Percentiles rank a stretch among this genome's conserved stretches.
phyloP scores from a whole-genome alignment of 2,888 invertebrate species.

The Campoplex nolae region DNA sequence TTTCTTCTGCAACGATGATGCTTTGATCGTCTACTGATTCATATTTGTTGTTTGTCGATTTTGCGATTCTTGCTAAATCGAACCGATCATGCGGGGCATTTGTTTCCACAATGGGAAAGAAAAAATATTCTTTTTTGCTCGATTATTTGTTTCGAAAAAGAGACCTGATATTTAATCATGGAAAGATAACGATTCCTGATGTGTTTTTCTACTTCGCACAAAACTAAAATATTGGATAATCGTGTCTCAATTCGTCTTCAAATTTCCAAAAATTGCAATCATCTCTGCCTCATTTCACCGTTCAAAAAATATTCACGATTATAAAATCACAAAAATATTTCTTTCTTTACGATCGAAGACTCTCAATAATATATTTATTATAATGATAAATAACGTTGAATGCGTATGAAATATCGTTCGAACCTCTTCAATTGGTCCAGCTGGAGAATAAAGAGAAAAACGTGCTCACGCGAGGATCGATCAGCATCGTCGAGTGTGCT shows the following conservation, averaged over 20 bases:
- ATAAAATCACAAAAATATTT: neutral
- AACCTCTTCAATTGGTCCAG: constrained; percentile 44
- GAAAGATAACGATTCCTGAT: neutral
- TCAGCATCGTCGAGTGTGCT: constrained; percentile 55
- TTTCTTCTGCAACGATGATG: neutral
- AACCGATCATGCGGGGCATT: neutral
- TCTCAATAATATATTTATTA: neutral
- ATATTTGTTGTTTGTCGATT: neutral
- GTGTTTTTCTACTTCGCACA: neutral
- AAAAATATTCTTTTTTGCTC: neutral
- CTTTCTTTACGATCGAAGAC: no score
- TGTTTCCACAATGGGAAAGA: neutral
- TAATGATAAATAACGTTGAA: neutral
- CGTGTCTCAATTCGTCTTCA: neutral
- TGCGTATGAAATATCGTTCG: constrained; percentile 7
- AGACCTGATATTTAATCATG: neutral
- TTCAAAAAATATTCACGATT: neutral
- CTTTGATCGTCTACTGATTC: neutral
- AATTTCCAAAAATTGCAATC: neutral
- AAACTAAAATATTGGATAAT: no score
- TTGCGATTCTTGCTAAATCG: neutral
- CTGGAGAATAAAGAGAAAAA: constrained; percentile 52
- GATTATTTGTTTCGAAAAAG: neutral
- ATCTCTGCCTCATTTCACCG: no score
- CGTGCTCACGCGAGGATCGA: constrained; percentile 38